Conservation (phyloP, 2,888 invertebrate genomes). For the Nasonia oneida region DNA sequence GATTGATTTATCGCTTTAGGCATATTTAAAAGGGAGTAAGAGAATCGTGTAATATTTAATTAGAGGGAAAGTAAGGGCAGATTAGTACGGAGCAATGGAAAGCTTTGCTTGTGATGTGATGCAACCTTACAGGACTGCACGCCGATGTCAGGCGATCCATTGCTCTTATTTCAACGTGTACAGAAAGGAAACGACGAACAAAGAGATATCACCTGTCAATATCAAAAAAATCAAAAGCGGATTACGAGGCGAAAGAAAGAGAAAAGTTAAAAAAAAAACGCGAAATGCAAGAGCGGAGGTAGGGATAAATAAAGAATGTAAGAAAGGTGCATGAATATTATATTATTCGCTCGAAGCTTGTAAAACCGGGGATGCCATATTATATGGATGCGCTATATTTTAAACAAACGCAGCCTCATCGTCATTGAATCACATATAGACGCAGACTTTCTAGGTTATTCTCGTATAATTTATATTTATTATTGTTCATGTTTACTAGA, state of each 20-base stretch:
- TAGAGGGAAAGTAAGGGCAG: conserved; percentile 38
- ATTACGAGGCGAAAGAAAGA: neutral
- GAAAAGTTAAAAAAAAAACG: conserved; percentile 10
- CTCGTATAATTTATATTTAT: conserved; percentile 78
- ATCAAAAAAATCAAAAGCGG: conserved; percentile 56
- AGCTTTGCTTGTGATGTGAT: conserved; percentile 2
- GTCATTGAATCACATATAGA: conserved; percentile 66
- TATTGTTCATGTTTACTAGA: conserved; percentile 79
- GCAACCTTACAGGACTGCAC: neutral
- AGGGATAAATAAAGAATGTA: conserved; percentile 35
- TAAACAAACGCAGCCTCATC: conserved; percentile 76
- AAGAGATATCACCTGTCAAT: conserved; percentile 61
- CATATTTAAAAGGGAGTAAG: conserved; percentile 33
- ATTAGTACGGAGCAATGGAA: conserved; percentile 25
- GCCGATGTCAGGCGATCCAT: conserved; percentile 22
- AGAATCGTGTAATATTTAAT: conserved; percentile 50
- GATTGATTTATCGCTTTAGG: conserved; percentile 48
- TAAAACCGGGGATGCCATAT: conserved; percentile 72
- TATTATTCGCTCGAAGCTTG: conserved; percentile 70
- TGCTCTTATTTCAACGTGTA: conserved; percentile 45
- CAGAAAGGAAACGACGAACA: conserved; percentile 35
- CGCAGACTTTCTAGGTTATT: conserved; percentile 76
- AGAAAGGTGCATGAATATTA: conserved; percentile 58
- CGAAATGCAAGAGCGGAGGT: conserved; percentile 34
- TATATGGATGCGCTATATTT: conserved; percentile 75